Evolutionary conservation across 2,797 vertebrate genomes (phyloP).

Genomic region (Rhinogobio ventralis): DNA sequence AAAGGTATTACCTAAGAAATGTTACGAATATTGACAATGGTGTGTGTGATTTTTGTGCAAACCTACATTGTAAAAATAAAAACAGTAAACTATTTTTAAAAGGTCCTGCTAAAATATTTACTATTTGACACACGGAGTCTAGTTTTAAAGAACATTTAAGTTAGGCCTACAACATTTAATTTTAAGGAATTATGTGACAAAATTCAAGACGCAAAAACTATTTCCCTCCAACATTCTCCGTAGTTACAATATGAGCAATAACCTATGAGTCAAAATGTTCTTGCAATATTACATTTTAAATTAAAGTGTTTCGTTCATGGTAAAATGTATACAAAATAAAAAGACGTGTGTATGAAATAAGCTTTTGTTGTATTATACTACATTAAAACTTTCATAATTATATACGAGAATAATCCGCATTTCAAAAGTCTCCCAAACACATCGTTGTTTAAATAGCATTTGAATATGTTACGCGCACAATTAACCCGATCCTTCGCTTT

Average conservation of each 20-base stretch:
- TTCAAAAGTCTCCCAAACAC: not conserved
- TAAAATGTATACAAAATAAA: not conserved
- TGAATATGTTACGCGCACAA: not conserved
- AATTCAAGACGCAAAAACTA: not conserved
- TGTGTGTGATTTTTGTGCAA: constrained; percentile 38
- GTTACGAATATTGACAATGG: constrained; percentile 33
- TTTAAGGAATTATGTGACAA: not conserved
- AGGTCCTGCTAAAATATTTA: not conserved
- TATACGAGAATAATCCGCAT: not conserved
- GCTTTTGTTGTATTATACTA: not conserved
- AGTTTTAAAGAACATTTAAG: not conserved
- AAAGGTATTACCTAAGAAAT: not conserved
- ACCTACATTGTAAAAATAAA: constrained; percentile 41
- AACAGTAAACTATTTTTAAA: constrained; percentile 16
- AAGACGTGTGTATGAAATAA: not conserved
- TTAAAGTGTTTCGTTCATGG: not conserved
- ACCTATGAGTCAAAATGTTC: not conserved
- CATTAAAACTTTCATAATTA: not conserved
- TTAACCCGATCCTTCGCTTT: not conserved
- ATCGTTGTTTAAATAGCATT: not conserved
- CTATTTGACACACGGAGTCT: not conserved
- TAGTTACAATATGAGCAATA: not conserved
- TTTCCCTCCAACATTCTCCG: not conserved
- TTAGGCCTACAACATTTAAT: too few species aligned
- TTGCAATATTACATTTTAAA: too few species aligned